Base-by-base conservation (phyloP, 1,140 invertebrate genomes). In the Bathynomus jamesi region DNA sequence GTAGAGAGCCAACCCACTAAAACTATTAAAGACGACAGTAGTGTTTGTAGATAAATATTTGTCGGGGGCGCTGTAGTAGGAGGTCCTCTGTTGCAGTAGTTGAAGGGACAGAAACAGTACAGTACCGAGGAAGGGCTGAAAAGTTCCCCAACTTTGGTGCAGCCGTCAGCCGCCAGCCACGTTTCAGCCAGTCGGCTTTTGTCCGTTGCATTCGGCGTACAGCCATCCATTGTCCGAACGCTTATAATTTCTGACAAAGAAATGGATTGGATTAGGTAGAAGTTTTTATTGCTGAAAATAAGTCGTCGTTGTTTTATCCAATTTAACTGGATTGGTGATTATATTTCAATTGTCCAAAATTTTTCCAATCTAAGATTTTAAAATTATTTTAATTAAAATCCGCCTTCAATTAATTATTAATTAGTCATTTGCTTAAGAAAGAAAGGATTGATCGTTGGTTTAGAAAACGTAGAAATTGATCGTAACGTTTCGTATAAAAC, bases 121-220 rank as follows among this genome's bases (percentile, higher is more conserved):
- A 83, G 82, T 0, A 83, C 71, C 1, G 78, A 78, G 8, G 83
- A 85, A 80, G 78, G 83, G 4, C 82, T 86, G 65, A 80, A 73
- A 29, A 63, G 69, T 46, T 64, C 72, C 31, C 25, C 87, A 72
- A 88, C 67, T 32, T 69, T 40, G 60, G 74, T 72, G 78, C 91
- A 93, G 1, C 89, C 90, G 78, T 84, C 21, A 82, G 80, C 4
- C 85, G 80, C 90, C 89, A 92, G 53, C 77, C 2, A 83, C 84
- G 68, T 88, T 83, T 31, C 84, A 31, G 65, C 80, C 64, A 85
- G 85, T 5, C 76, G 76, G 17, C 87, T 86, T 72, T 85, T 85
- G 4, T 83, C 84, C 69, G 88, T 82, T 76, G 87, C 88, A 79
- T 93, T 91, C 0, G 85, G 81, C 0, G 91, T 89, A 78, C 91